Conservation (phyloP, 1,140 invertebrate genomes). For the Drosophila subobscura region DNA sequence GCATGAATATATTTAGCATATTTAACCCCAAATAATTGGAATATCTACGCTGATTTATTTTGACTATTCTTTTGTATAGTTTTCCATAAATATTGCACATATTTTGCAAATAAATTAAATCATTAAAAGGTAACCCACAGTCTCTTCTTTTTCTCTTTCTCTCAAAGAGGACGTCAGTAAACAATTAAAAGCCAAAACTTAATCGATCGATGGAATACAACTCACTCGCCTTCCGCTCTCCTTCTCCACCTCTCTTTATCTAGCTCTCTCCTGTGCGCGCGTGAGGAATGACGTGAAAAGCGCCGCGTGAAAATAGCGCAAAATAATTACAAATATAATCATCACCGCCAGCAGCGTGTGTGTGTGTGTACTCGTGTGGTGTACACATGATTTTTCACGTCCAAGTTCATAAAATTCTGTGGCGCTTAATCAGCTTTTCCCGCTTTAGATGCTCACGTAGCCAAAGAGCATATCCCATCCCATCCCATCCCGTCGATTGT, state of each 20-base stretch:
- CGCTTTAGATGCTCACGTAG: slow-evolving; percentile 57
- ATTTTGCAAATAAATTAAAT: no score
- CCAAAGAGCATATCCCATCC: not conserved
- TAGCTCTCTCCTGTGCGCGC: slow-evolving; percentile 8
- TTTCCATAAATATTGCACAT: no score
- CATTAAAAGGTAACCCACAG: no score
- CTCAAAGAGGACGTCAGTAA: slow-evolving; percentile 27
- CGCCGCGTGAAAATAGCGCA: slow-evolving; percentile 60
- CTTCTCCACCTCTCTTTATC: not conserved
- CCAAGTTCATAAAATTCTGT: slow-evolving; percentile 70
- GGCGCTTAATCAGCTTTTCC: slow-evolving; percentile 68
- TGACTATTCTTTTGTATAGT: no score
- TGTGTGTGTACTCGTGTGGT: no score
- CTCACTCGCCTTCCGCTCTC: no score
- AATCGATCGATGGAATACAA: slow-evolving; percentile 15
- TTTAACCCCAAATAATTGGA: no score
- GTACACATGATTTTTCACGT: slow-evolving; percentile 55
- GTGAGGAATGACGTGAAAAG: slow-evolving; percentile 65
- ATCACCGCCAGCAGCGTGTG: no score
- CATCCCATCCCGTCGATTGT: slow-evolving; percentile 11
- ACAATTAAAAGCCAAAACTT: slow-evolving; percentile 39
- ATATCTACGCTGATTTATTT: no score
- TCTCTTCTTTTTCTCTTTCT: not conserved
- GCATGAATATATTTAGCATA: no score
- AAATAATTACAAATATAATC: slow-evolving; percentile 74